Evolutionary conservation across 2,797 vertebrate species (phyloP).

Genomic region (Anolis apletophallus): DNA sequence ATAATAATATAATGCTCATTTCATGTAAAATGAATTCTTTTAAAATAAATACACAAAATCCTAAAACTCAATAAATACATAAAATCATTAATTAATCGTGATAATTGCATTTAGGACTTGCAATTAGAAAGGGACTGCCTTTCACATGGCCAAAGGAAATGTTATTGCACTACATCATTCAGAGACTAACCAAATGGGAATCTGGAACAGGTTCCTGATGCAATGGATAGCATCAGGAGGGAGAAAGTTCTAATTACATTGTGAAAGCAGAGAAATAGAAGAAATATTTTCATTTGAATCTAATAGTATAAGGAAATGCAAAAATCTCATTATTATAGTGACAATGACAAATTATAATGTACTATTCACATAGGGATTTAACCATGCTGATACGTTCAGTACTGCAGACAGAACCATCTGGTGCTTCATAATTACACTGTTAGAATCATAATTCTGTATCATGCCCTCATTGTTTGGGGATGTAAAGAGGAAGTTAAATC

Average conservation of each 20-base stretch:
- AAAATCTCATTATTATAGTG: neutral
- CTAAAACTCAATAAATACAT: too few relatives aligned
- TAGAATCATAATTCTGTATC: constrained; percentile 32
- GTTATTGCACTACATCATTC: neutral
- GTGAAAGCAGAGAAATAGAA: neutral
- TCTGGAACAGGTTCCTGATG: neutral
- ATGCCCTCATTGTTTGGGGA: constrained; percentile 42
- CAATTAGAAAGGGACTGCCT: neutral
- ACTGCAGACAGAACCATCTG: constrained; percentile 10
- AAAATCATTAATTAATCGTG: too few relatives aligned
- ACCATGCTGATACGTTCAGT: neutral
- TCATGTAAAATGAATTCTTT: too few relatives aligned
- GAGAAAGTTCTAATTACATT: neutral
- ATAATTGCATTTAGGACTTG: constrained; percentile 28
- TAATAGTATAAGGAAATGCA: neutral
- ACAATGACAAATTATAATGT: neutral
- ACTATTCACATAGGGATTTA: neutral
- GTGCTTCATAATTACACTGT: constrained; percentile 41
- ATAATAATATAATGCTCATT: too few relatives aligned
- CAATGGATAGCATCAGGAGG: neutral
- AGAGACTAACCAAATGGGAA: neutral
- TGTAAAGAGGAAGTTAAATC: constrained; percentile 25
- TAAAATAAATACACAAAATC: too few relatives aligned
- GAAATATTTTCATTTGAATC: neutral
- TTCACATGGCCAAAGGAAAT: neutral